Base-by-base conservation (phyloP, 2,888 invertebrate genomes). In the Torymus aiolomorphi region DNA sequence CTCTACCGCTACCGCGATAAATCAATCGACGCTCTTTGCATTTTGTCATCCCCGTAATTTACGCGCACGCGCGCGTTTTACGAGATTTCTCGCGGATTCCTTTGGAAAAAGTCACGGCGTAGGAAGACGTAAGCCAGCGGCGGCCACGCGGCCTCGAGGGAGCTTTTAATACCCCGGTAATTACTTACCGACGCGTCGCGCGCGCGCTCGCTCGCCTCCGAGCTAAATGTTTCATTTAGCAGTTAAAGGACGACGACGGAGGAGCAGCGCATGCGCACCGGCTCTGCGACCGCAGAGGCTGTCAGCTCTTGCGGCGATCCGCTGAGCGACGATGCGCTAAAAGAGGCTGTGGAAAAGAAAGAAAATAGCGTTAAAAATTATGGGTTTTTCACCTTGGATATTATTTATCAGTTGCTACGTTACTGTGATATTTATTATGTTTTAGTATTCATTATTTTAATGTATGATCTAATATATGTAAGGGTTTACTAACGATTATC, bases 221-320 rank as follows among this genome's bases (percentile, higher is more conserved):
- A 70, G 57, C 70, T 76, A 74, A 80, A 80, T 74, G 77, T 74
- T 80, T 77, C 80, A 80, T 80, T 80, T 80, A 80, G 73, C 80
- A 78, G 72, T 78, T 73, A 73, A 74, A 80, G 76, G 80, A 76
- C 72, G 65, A 54, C 59, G 31, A 31, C 31, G 31, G 31, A 8
- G 31, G 5, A 31, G 74, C 31, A 49, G 66, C 42, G 49, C n/a
- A n/a, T 63, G 56, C 61, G 67, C 61, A 69, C 61, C n/a, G 24
- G n/a, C 65, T 71, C 51, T 56, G 52, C 67, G 75, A 75, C 75
- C 75, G 70, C 74, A 79, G 65, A 31, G 73, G 52, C 73, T 79
- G 73, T 78, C 73, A 74, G 63, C 74, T 79, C 70, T 54, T 69
- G 42, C 74, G 73, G 72, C 56, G 54, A 52, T 18, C 51, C 65